phyloP scores from a whole-genome alignment of 2,888 invertebrate species.

The Zaprionus obscuricornis region DNA sequence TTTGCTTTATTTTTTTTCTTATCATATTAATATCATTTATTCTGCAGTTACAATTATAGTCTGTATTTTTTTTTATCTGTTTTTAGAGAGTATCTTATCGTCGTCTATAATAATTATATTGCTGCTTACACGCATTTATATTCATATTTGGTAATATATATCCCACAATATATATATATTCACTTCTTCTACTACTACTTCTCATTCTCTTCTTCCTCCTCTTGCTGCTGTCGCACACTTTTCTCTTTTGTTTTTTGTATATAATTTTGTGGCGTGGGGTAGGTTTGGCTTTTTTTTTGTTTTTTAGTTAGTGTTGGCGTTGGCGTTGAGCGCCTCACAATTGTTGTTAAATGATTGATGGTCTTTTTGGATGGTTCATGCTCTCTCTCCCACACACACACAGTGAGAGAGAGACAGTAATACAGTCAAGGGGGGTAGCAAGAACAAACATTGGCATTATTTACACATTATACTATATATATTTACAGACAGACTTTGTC shows the following conservation, averaged over 20 bases:
- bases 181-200: slow-evolving; percentile 35
- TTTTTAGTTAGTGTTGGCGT: slow-evolving; percentile 36
- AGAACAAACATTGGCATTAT: slow-evolving; percentile 32
- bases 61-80: too few relatives aligned
- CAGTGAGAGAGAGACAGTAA: neutral
- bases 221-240: slow-evolving; percentile 6
- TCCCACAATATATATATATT: slow-evolving; percentile 3
- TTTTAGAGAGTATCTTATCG: too few relatives aligned
- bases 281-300: slow-evolving; percentile 26
- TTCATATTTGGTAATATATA: slow-evolving; percentile 69
- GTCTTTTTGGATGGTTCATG: slow-evolving; percentile 50
- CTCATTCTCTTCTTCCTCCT: slow-evolving; percentile 25
- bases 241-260: slow-evolving; percentile 21
- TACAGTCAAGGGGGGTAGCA: neutral
- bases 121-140: slow-evolving; percentile 56
- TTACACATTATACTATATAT: slow-evolving; percentile 64
- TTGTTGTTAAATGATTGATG: slow-evolving; percentile 72
- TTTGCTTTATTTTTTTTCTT: too few relatives aligned
- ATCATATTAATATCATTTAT: too few relatives aligned
- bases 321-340: slow-evolving; percentile 63
- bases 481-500: too few relatives aligned
- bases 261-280: slow-evolving; percentile 16
- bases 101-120: neutral
- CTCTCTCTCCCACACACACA: slow-evolving; percentile 41
- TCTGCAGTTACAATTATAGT: too few relatives aligned